Conservation (phyloP, 1,140 invertebrate species). For the Drepana arcuata region DNA sequence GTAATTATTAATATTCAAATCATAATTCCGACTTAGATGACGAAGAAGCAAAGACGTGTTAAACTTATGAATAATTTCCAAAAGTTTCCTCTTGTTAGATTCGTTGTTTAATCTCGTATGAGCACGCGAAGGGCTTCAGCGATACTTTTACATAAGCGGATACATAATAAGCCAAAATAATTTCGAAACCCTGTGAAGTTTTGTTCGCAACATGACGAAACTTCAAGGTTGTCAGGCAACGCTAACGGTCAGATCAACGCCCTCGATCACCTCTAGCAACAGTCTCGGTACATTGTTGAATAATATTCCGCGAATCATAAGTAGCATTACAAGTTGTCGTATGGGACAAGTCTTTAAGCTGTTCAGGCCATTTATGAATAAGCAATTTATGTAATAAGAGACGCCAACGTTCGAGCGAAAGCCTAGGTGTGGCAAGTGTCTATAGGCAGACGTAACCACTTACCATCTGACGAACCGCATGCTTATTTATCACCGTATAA, state of each 20-base stretch:
- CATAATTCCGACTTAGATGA: slow-evolving; percentile 46
- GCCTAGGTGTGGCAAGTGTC: no score
- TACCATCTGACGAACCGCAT: no score
- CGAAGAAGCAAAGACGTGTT: slow-evolving; percentile 65
- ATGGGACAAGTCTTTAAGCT: no score
- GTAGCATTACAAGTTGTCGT: no score
- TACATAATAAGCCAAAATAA: slow-evolving; percentile 11
- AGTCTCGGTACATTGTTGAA: no score
- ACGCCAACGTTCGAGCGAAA: background rate
- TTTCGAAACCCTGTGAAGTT: slow-evolving; percentile 8
- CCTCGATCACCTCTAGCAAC: no score
- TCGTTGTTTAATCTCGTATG: slow-evolving; percentile 7
- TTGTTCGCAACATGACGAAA: slow-evolving; percentile 5
- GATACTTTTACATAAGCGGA: slow-evolving; percentile 5
- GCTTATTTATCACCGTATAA: no score
- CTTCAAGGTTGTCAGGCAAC: slow-evolving; percentile 5
- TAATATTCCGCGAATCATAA: no score
- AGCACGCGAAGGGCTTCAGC: slow-evolving; percentile 7
- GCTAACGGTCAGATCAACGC: slow-evolving; percentile 2
- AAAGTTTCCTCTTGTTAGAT: no score
- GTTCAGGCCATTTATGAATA: no score
- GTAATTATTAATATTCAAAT: slow-evolving; percentile 70
- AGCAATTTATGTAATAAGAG: no score
- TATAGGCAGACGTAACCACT: no score
- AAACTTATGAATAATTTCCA: slow-evolving; percentile 59